Evolutionary conservation across 2,113 vertebrate species (phyloP), one percentile per base, ranked within the genome.

Genomic region (Pangasianodon hypophthalmus): DNA sequence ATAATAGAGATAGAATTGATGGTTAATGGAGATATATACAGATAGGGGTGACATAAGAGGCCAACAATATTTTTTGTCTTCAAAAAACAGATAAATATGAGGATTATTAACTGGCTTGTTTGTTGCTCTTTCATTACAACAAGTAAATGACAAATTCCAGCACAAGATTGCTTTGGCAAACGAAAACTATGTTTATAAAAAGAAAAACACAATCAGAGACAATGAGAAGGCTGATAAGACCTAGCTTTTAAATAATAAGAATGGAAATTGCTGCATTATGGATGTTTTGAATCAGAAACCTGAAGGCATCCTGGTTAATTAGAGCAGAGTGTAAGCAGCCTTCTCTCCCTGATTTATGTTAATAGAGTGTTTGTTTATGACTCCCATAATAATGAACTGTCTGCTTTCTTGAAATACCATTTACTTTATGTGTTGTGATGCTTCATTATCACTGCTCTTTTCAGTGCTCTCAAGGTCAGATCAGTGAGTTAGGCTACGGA

Each of bases 361-460:
- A 89, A 90, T 88, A 81, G 69, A 86, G 44, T 81, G 90, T 90
- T 85, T 85, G 16, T 85, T 85, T 85, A 85, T 85, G 84, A 50
- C 84, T 85, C 16, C 29, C 44, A 67, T 85, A 85, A 69, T 85
- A 85, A 85, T 85, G 84, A 69, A n/a, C 60, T 85, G 60, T 85
- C 84, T 69, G 84, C 84, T 67, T 67, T 85, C 41, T 85, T 69
- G 84, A 50, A 85, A 85, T 85, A 85, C 62, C 26, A 69, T 85
- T 84, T 84, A 62, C 37, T 60, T 2, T 67, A 85, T 82, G 85
- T 71, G 52, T 85, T 73, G 71, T 67, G 62, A 87, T 58, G 88
- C 88, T 90, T 93, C 90, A 90, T 92, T 92, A 93, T 92, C 81
- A 32, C 52, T 91, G 90, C 87, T 90, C 92, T 93, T 92, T 93